Base-by-base conservation (phyloP, 2,797 vertebrate genomes). In the Aselliscus stoliczkanus region DNA sequence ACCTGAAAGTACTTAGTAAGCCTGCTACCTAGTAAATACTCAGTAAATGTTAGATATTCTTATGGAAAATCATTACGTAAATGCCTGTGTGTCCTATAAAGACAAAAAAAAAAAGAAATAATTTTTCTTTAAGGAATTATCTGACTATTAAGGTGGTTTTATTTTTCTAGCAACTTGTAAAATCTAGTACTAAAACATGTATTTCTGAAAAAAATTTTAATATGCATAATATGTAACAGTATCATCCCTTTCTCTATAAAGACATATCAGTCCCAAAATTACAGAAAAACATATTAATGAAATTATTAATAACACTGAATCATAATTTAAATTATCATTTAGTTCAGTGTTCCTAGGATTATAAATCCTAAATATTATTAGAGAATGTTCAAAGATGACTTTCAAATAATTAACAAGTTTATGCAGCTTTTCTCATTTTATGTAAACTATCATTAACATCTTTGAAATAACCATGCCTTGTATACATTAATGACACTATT, bases 321-420 rank as follows among this genome's bases (percentile, higher is more conserved):
- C 12, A 42, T 34, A 76, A 80, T 90, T 90, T 73, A 87, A 92
- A 86, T 54, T 75, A 84, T 92, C 52, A 86, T 27, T 87, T 81
- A 64, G 23, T 65, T 83, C 52, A 94, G 7, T 80, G 95, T 58
- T 81, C 60, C 47, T 89, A 90, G 94, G 50, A 93, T 83, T 73
- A 69, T 29, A 95, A 79, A 90, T 88, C 58, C 58, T 82, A 96
- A 96, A 86, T 84, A 88, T 72, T 93, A 82, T n/a, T 42, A 90
- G 10, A 94, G 39, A 88, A 82, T 81, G 29, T 80, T 94, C 37
- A 95, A 95, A 86, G 54, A 81, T 93, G 7, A 88, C 44, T 87
- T 70, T 58, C 25, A 87, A 82, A n/a, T 95, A 81, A 84, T 77
- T 72, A 75, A 87, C 70, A 88, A 86, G 1, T 67, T 77, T 75